A percentile compares a stretch with the other conserved stretches of the same genome.
Conservation (phyloP, 2,888 invertebrate species). For the Agrochola lychnidis region DNA sequence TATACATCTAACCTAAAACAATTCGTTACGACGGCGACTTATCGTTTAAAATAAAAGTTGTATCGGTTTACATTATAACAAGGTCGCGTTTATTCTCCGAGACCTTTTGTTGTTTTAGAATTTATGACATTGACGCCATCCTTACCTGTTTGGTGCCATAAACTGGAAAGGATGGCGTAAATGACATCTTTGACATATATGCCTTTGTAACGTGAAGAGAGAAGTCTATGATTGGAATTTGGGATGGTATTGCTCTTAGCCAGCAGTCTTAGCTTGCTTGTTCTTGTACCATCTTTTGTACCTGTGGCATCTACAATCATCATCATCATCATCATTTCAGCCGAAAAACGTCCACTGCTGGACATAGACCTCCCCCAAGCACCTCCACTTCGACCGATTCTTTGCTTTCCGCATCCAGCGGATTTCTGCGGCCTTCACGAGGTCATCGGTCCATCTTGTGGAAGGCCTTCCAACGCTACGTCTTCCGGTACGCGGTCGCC, state of each 20-base stretch:
- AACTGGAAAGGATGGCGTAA: neutral
- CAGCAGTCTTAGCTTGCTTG: neutral
- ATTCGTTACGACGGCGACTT: neutral
- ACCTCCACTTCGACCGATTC: too few species aligned
- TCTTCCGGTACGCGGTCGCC: too few species aligned
- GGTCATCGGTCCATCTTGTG: too few species aligned
- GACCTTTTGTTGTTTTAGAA: constrained; percentile 14
- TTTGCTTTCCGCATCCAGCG: too few species aligned
- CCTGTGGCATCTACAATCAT: too few species aligned
- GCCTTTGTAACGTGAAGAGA: neutral
- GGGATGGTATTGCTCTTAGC: neutral
- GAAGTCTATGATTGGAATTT: neutral
- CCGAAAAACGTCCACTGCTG: too few species aligned
- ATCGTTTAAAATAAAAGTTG: constrained; percentile 19
- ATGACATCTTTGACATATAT: neutral
- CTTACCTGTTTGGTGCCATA: too few species aligned
- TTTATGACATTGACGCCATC: constrained; percentile 7
- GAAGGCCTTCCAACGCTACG: too few species aligned
- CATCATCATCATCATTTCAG: too few species aligned
- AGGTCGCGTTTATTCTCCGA: constrained; percentile 10
- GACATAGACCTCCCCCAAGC: too few species aligned
- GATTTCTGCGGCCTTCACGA: too few species aligned
- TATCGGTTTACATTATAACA: constrained; percentile 37
- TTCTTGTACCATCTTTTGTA: neutral
- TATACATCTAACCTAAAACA: neutral